Percentiles rank a stretch among this genome's conserved stretches.
Conservation (phyloP, 2,797 vertebrate genomes). For the Poecilia picta region DNA sequence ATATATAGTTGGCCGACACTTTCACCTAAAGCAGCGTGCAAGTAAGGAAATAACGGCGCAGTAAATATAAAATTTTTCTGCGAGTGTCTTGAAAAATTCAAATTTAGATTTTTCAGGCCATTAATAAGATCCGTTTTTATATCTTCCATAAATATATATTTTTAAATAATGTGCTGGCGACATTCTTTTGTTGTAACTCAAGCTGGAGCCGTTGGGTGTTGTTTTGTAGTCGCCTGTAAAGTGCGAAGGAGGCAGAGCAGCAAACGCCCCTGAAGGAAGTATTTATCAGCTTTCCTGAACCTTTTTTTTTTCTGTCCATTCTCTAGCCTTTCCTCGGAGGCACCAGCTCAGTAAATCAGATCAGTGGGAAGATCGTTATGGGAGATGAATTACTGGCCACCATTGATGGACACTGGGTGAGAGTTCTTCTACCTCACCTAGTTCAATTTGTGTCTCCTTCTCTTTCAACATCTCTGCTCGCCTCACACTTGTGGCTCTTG, state of each 20-base stretch:
- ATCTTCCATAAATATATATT: background rate
- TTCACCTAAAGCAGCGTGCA: background rate
- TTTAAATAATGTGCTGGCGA: background rate
- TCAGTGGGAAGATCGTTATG: slow-evolving; percentile 89
- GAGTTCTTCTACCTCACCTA: background rate
- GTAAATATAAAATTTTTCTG: background rate
- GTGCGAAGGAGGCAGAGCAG: background rate
- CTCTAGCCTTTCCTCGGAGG: slow-evolving; percentile 92
- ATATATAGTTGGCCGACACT: background rate
- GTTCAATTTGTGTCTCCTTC: background rate
- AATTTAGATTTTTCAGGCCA: background rate
- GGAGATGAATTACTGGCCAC: slow-evolving; percentile 88
- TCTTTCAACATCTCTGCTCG: slow-evolving; percentile 6
- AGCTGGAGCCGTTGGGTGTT: background rate
- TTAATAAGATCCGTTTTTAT: background rate
- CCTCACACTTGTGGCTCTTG: background rate
- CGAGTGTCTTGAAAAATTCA: background rate
- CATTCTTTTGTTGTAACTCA: background rate
- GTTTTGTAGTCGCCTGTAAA: background rate
- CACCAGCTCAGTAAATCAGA: slow-evolving; percentile 88
- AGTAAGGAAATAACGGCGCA: background rate
- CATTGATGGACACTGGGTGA: slow-evolving; percentile 93
- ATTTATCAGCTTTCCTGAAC: background rate
- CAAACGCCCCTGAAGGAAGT: no score
- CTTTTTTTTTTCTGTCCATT: slow-evolving; percentile 1